Conservation (phyloP, 2,113 vertebrate genomes). For the Callopanchax toddi region DNA sequence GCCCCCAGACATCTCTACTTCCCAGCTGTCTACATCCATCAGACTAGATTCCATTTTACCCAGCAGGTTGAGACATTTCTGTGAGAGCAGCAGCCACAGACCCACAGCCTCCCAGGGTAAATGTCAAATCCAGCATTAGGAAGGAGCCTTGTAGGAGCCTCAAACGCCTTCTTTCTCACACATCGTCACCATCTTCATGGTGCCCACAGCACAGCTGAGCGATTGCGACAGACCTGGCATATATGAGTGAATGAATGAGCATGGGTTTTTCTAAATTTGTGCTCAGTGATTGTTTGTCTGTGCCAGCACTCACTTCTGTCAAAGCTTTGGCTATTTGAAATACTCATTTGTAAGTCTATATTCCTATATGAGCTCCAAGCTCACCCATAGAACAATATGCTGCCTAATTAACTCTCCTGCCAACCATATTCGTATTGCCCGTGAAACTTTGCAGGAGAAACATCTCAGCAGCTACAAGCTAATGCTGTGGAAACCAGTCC, state of each 20-base stretch:
- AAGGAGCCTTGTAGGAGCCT: constrained; percentile 53
- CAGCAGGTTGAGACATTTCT: constrained; percentile 66
- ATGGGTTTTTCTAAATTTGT: constrained; percentile 12
- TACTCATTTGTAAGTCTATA: constrained; percentile 14
- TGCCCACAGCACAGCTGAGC: constrained; percentile 67
- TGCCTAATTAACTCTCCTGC: constrained; percentile 60
- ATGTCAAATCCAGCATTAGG: constrained; percentile 70
- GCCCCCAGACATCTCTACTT: constrained; percentile 41
- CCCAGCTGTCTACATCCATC: constrained; percentile 48
- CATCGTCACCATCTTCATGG: constrained; percentile 38
- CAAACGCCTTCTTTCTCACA: constrained; percentile 48
- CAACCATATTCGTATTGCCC: constrained; percentile 22
- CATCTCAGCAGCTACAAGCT: constrained; percentile 1
- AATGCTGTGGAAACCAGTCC: not conserved
- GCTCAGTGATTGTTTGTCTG: constrained; percentile 14
- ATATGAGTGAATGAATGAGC: constrained; percentile 29
- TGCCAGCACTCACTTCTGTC: not conserved
- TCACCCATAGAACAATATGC: constrained; percentile 7
- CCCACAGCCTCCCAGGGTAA: constrained; percentile 67
- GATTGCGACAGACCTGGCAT: constrained; percentile 41
- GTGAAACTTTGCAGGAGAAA: constrained; percentile 16
- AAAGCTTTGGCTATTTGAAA: constrained; percentile 1
- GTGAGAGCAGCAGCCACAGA: constrained; percentile 53
- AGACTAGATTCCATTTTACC: constrained; percentile 53
- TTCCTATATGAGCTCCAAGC: constrained; percentile 22